Evolutionary conservation across 2,888 invertebrate genomes (phyloP), one percentile per base, ranked within the genome.

Genomic region (Drosophila subquinaria): DNA sequence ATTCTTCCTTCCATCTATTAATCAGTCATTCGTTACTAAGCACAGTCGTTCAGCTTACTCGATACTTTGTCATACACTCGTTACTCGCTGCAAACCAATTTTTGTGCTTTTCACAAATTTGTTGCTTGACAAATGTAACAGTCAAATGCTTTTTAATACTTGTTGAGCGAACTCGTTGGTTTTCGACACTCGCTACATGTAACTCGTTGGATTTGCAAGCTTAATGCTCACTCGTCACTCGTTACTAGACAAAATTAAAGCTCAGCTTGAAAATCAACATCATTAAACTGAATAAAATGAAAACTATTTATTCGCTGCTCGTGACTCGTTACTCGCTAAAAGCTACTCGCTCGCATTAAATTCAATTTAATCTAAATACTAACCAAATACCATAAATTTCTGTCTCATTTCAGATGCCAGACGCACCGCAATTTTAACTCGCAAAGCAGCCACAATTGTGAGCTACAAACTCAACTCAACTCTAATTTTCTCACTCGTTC

Each of bases 351-450:
- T 33, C 10, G 15, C 11, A 20, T n/a, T 23, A 4, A 10, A 13
- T 1, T 0, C 20, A 23, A 33, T 43, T 6, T 1, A 6, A 6
- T 0, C 45, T 13, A 20, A 15, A 27, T 48, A 71, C 68, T 76
- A 72, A 76, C 53, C 50, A 42, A 42, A 42, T 51, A n/a, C 27
- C 51, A 51, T 11, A 35, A 2, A 56, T 60, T 45, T 63, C 0
- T 51, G 36, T 15, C 43, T 76, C 33, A 35, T 53, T 73, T 56
- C 77, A 76, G 76, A 66, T 76, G 38, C 57, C 57, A 30, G 27
- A 61, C 61, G 15, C 50, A 64, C 11, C 76, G 38, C 62, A 66
- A 42, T 47, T 66, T 40, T 35, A 76, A 68, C 76, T 43, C 1
- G 5, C 50, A 38, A 1, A 30, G 11, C 13, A 17, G 15, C 38